Percentiles rank a stretch among this genome's conserved stretches.
phyloP scores from a whole-genome alignment of 2,113 vertebrate species.

The Rhagologus leucostigma region DNA sequence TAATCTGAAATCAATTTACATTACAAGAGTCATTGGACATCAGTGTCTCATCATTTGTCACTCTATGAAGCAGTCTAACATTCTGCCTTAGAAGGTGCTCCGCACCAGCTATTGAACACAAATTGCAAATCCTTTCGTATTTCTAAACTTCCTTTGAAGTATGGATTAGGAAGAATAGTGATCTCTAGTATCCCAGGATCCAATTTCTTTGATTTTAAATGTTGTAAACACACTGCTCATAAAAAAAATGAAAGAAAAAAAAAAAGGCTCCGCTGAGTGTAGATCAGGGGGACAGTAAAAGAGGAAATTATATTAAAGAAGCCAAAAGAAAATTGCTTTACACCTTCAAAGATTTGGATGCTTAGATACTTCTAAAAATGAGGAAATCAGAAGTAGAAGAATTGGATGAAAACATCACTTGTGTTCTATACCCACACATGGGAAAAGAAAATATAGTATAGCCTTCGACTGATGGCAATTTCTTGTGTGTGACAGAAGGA shows the following conservation, averaged over 20 bases:
- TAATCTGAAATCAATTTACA: constrained; percentile 60
- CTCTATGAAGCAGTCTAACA: constrained; percentile 40
- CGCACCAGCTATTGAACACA: constrained; percentile 17
- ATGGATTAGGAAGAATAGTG: neutral
- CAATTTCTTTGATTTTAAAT: neutral
- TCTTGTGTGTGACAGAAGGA: neutral
- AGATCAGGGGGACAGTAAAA: neutral
- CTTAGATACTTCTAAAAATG: neutral
- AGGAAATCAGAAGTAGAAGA: neutral
- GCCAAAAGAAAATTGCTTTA: neutral
- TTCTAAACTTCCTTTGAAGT: constrained; percentile 1
- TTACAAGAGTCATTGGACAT: constrained; percentile 17
- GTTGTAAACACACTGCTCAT: neutral
- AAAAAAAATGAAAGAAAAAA: neutral
- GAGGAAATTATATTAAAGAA: neutral
- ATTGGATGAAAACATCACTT: neutral
- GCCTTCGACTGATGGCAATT: neutral
- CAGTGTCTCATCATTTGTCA: neutral
- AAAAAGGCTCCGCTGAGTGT: neutral
- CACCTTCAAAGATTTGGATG: neutral
- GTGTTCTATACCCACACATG: neutral
- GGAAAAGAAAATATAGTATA: neutral
- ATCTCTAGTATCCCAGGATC: neutral
- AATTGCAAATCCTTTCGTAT: constrained; percentile 43
- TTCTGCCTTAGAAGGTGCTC: constrained; percentile 25